phyloP scores from a whole-genome alignment of 1,140 invertebrate genomes.

The Dendrolimus kikuchii region DNA sequence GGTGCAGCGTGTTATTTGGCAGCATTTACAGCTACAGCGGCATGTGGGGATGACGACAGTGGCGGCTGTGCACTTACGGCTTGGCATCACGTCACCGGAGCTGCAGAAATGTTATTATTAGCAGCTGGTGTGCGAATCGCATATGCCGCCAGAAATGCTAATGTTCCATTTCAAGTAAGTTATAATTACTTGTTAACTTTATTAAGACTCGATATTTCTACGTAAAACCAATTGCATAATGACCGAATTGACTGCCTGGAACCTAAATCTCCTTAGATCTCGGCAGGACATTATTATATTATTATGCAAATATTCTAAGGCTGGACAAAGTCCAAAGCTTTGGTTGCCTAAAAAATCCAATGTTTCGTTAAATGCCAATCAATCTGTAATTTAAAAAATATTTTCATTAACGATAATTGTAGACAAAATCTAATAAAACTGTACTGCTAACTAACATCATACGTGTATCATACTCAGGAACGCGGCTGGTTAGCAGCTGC shows the following conservation, averaged over 20 bases:
- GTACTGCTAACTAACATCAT: neutral
- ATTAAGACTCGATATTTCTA: neutral
- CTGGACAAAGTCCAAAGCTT: no score
- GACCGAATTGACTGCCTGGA: no score
- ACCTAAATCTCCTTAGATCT: no score
- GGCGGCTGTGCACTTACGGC: constrained; percentile 84
- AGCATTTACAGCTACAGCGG: constrained; percentile 84
- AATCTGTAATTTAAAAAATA: no score
- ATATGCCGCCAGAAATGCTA: constrained; percentile 83
- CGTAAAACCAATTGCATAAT: no score
- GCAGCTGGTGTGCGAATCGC: constrained; percentile 88
- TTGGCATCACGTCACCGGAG: constrained; percentile 93
- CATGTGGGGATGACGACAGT: constrained; percentile 68
- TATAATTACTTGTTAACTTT: constrained; percentile 1
- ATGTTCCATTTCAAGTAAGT: constrained; percentile 81
- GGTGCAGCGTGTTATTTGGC: constrained; percentile 88
- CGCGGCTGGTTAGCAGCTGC: constrained; percentile 84
- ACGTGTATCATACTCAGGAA: constrained; percentile 70
- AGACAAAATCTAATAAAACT: no score
- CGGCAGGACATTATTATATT: no score
- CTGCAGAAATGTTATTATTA: constrained; percentile 87
- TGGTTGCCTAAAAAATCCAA: no score
- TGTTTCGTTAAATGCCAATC: no score
- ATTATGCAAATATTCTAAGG: no score
- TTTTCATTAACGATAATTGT: no score